Evolutionary conservation across 2,113 vertebrate species (phyloP).

Genomic region (Eira barbara): DNA sequence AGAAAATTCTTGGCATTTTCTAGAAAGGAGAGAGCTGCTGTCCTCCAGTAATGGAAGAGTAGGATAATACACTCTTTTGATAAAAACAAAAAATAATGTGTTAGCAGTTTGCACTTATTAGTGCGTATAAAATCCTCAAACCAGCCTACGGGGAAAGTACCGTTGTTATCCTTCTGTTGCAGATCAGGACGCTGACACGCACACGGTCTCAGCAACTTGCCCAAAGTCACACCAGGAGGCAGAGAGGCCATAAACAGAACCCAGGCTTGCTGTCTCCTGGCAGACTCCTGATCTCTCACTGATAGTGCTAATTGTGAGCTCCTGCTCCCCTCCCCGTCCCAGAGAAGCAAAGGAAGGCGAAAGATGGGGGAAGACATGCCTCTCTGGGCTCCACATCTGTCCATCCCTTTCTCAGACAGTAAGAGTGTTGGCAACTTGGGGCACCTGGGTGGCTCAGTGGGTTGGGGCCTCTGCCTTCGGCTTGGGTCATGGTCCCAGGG

Average conservation of each 20-base stretch:
- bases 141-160: background rate
- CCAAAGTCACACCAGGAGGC: background rate
- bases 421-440: background rate
- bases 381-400: background rate
- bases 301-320: background rate
- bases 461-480: too few species aligned
- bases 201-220: background rate
- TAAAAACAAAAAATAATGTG: background rate
- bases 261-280: background rate
- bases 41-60: background rate
- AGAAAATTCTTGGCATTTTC: background rate
- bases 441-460: too few species aligned
- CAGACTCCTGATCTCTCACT: background rate
- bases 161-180: too few species aligned
- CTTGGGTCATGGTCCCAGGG: too few species aligned
- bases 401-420: background rate
- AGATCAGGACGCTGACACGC: background rate
- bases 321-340: too few species aligned
- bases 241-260: background rate
- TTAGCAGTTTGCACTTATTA: background rate
- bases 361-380: background rate
- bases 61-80: background rate
- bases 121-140: background rate
- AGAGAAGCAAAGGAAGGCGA: background rate
- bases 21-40: background rate